Evolutionary conservation across 2,888 invertebrate genomes (phyloP), one percentile per base, ranked within the genome.

Genomic region (Zygogramma bicolorata): DNA sequence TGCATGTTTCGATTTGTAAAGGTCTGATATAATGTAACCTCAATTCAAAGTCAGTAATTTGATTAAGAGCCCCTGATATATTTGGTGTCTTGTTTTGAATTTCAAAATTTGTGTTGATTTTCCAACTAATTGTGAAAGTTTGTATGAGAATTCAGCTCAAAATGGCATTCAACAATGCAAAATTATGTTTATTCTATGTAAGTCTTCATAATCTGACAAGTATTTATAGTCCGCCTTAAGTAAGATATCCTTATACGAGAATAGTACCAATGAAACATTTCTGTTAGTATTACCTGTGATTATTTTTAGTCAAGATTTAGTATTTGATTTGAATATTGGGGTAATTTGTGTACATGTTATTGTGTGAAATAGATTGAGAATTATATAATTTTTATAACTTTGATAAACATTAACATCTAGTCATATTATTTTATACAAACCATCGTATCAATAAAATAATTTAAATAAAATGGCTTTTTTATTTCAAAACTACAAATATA

Each of bases 401-500:
- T 65, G 65, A 61, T 61, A 66, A 42, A 65, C 38, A 46, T 66
- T 60, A 61, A 31, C 22, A 59, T 71, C 71, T 71, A 71, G 71
- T 71, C 71, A 71, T 68, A 67, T 61, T 71, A 42, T 62, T 71
- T 68, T 71, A 71, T 71, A 63, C 49, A 58, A 40, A 46, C 31
- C n/a, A 62, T 6, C 49, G 63, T 59, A 70, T 42, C 58, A 70
- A 68, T 63, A 68, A 60, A 68, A 63, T 38, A 18, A 61, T 22
- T 10, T 38, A 62, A 68, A n/a, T n/a, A n/a, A n/a, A n/a, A n/a
- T n/a, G n/a, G n/a, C n/a, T n/a, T n/a, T 46, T 59, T 68, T 34
- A 62, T 27, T 29, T 29, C 4, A n/a, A 29, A 8, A 38, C 25
- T 58, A 58, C 10, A 15, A 25, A 34, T 42, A 10, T 20, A 34